Conservation (phyloP, 64 coral and sea anemone species). For the Platygyra sinensis region DNA sequence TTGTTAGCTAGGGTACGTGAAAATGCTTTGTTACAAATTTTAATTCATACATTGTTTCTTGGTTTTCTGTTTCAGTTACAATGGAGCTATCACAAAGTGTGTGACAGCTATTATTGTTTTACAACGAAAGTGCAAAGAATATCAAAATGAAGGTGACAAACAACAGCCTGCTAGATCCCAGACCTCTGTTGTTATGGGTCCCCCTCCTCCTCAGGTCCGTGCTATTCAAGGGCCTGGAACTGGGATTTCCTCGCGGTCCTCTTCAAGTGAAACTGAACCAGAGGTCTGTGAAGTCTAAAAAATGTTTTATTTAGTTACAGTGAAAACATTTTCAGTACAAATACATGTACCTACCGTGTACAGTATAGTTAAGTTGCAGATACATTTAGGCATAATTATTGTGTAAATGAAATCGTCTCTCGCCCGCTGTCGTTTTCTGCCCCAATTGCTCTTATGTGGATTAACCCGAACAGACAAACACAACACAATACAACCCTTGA, state of each 20-base stretch:
- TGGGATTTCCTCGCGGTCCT: background rate
- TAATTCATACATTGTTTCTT: background rate
- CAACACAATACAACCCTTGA: background rate
- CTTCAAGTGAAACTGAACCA: conserved; percentile 33
- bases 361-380: too few species aligned
- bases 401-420: too few species aligned
- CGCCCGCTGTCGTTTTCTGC: too few species aligned
- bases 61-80: conserved; percentile 43
- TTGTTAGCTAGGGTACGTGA: background rate
- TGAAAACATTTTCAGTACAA: too few species aligned
- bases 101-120: conserved; percentile 58
- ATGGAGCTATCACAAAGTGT: conserved; percentile 72
- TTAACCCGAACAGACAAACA: too few species aligned
- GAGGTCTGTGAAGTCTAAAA: background rate
- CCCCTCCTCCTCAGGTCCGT: conserved; percentile 24
- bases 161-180: background rate
- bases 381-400: too few species aligned
- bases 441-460: too few species aligned
- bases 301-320: too few species aligned
- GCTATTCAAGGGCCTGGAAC: conserved; percentile 6
- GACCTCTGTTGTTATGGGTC: conserved; percentile 7
- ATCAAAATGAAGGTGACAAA: background rate
- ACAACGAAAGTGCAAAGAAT: conserved; percentile 46
- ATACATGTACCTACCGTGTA: too few species aligned
- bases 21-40: background rate